Percentiles rank a stretch among this genome's conserved stretches.
These are phyloP conservation scores for Pseudochirops cupreus DNA, from an alignment of 2,797 vertebrate genomes.

Conservation along the genomic window DNA sequence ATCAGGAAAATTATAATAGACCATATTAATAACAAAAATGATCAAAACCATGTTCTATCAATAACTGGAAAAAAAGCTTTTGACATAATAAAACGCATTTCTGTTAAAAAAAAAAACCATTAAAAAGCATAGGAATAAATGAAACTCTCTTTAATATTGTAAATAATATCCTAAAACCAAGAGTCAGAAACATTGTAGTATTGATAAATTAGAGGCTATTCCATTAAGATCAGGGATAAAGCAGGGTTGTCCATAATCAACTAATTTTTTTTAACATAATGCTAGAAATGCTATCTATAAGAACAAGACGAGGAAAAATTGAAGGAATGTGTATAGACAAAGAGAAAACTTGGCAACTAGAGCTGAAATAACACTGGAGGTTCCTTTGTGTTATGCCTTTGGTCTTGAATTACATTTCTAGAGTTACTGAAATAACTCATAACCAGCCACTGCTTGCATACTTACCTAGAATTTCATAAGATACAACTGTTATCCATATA, in stretches of 20 bases:
- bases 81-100: background rate
- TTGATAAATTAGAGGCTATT: background rate
- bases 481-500: background rate
- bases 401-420: background rate
- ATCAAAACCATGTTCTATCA: background rate
- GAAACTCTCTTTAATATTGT: background rate
- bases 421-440: background rate
- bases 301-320: background rate
- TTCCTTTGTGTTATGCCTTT: background rate
- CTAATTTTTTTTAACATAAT: background rate
- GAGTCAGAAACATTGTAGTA: background rate
- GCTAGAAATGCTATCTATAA: background rate
- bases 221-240: background rate
- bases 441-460: background rate
- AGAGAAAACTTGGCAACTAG: background rate
- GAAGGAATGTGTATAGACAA: background rate
- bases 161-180: background rate
- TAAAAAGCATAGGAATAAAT: background rate
- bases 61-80: background rate
- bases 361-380: background rate
- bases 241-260: background rate
- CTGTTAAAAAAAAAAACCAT: background rate
- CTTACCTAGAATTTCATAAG: background rate
- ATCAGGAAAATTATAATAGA: background rate
- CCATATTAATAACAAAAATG: background rate